Conservation (phyloP, 2,113 vertebrate species). For the Orycteropus afer region DNA sequence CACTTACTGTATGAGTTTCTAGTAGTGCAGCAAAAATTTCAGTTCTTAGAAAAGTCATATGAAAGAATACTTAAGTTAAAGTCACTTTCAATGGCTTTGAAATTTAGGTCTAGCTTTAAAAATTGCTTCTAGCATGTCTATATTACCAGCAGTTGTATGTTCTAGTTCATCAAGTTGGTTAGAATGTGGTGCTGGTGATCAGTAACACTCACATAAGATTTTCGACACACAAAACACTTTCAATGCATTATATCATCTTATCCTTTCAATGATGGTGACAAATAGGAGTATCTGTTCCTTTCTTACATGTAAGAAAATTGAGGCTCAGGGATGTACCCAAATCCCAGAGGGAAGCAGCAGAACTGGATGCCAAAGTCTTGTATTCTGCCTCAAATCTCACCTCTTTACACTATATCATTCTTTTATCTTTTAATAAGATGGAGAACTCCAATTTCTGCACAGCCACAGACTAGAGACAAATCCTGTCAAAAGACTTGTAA, state of each 20-base stretch:
- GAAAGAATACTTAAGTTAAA: background rate
- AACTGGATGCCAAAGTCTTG: background rate
- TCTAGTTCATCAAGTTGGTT: background rate
- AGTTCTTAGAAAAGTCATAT: background rate
- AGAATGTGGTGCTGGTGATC: background rate
- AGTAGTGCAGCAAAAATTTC: background rate
- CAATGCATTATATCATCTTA: background rate
- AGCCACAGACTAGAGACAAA: background rate
- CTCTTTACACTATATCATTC: background rate
- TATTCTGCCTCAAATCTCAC: background rate
- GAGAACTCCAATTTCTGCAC: background rate
- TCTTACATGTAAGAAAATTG: background rate
- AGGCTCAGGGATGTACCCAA: background rate
- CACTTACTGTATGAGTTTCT: background rate
- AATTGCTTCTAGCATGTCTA: background rate
- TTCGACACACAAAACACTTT: background rate
- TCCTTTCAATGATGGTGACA: background rate
- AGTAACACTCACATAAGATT: background rate
- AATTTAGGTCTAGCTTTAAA: background rate
- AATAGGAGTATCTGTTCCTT: background rate
- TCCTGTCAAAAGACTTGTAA: background rate
- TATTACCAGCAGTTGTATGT: background rate
- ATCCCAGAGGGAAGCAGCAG: background rate
- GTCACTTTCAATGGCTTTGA: background rate
- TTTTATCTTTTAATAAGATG: background rate